Base-by-base conservation (phyloP, 2,888 invertebrate species). In the Theretra japonica region DNA sequence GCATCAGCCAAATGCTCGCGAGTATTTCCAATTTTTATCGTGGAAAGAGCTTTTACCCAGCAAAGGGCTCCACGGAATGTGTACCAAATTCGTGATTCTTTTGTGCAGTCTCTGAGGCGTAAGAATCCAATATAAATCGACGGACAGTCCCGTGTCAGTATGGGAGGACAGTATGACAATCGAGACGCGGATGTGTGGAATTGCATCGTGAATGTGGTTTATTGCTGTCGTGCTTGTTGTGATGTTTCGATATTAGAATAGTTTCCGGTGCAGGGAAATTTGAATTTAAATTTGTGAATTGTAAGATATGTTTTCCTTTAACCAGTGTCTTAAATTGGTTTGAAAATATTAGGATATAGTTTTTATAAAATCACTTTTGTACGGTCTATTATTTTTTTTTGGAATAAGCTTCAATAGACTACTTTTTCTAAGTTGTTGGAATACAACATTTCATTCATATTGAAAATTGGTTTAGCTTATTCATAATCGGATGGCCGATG, bases 91-190 rank as follows among this genome's bases (percentile, higher is more conserved):
- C 76, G 74, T 79, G 80, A 79, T 79, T 78, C 80, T 85, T 88
- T 87, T 88, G 85, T 83, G 79, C 73, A 79, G 75, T 74, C 78
- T 82, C 79, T 80, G 84, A 80, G 85, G 83, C 85, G 84, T 85
- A 84, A 86, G 85, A 87, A 88, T 87, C 84, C 87, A 87, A 89
- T 89, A 88, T 83, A 81, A 83, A 86, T 80, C 80, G 76, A 75
- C 75, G 71, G 78, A 70, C 76, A 79, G 79, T 76, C 77, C 77
- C 77, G 76, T 76, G 58, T 72, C 72, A 73, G 68, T 68, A 74
- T 75, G 73, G 75, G 75, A 77, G 72, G 73, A 75, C 74, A 77
- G 74, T 74, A 75, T 72, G 72, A 76, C 75, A 75, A 77, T 76
- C 69, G 73, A 73, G 77, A 74, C 71, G 71, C 76, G 73, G 75